phyloP scores from a whole-genome alignment of 2,797 vertebrate species.

The Phalloptychus januarius region DNA sequence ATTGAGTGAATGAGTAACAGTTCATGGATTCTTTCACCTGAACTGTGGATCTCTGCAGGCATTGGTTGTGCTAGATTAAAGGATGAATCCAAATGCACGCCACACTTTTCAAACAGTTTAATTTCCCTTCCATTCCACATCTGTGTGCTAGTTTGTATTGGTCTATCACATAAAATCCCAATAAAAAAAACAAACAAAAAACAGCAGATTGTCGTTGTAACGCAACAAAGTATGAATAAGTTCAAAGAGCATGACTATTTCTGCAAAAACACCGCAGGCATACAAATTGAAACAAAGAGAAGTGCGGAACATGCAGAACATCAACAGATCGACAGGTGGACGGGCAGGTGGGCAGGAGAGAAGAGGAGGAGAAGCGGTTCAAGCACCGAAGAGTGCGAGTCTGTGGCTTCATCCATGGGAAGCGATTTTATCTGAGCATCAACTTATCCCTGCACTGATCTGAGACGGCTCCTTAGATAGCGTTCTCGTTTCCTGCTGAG shows the following conservation, averaged over 20 bases:
- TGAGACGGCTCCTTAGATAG: slow-evolving; percentile 8
- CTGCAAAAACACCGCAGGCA: neutral
- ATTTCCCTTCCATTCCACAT: neutral
- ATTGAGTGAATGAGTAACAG: neutral
- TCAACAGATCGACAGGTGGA: slow-evolving; percentile 48
- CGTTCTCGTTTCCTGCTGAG: slow-evolving; percentile 26
- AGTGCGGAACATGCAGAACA: slow-evolving; percentile 48
- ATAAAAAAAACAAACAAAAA: no score
- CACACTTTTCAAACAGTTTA: neutral
- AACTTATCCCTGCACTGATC: slow-evolving; percentile 25
- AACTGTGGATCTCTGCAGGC: neutral
- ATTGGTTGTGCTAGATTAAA: neutral
- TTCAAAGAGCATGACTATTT: neutral
- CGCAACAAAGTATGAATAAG: neutral
- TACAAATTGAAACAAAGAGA: slow-evolving; percentile 20
- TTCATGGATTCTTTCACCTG: neutral
- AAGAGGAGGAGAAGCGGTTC: slow-evolving; percentile 44
- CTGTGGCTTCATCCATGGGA: slow-evolving; percentile 19
- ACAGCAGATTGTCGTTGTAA: neutral
- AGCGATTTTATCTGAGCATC: neutral
- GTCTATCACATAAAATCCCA: neutral
- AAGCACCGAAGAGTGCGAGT: slow-evolving; percentile 24
- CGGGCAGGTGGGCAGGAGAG: slow-evolving; percentile 59
- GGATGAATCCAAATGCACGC: neutral
- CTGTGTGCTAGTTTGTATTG: neutral